Evolutionary conservation across 2,113 vertebrate species (phyloP).

Genomic region (Neopipo cinnamomea): DNA sequence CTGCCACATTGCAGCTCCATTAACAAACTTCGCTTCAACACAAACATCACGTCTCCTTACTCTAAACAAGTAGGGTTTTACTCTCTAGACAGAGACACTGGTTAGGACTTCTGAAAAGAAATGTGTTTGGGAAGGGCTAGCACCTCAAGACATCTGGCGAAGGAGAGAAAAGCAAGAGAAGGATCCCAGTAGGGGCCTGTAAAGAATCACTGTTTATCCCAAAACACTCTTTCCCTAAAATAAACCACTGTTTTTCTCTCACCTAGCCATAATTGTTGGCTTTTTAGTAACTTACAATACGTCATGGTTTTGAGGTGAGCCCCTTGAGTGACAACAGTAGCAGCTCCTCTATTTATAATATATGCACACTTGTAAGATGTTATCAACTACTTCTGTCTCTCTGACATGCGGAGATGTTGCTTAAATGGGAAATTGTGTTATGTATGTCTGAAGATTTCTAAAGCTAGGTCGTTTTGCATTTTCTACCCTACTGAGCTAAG

Average conservation of each 20-base stretch:
- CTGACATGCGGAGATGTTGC: not conserved
- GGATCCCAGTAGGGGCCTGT: not conserved
- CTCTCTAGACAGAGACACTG: not conserved
- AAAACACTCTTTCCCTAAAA: not conserved
- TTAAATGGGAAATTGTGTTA: conserved; percentile 9
- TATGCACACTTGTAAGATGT: not conserved
- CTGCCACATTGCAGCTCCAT: fast-evolving
- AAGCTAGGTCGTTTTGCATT: conserved; percentile 10
- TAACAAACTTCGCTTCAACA: not conserved
- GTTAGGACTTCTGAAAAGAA: not conserved
- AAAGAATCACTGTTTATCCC: not conserved
- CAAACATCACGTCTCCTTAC: not conserved
- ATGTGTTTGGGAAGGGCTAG: not conserved
- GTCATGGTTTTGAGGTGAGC: not conserved
- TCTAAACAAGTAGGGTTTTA: not conserved
- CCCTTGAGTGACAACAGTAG: not conserved
- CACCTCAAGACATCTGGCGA: not conserved
- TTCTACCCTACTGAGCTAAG: conserved; percentile 36
- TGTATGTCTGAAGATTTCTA: not conserved
- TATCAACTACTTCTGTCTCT: conserved; percentile 7
- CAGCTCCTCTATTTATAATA: not conserved
- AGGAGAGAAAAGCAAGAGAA: not conserved
- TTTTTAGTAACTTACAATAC: not conserved
- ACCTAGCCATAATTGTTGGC: not conserved
- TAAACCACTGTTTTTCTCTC: not conserved